Conservation (phyloP, 2,113 vertebrate species). For the Osmerus mordax region DNA sequence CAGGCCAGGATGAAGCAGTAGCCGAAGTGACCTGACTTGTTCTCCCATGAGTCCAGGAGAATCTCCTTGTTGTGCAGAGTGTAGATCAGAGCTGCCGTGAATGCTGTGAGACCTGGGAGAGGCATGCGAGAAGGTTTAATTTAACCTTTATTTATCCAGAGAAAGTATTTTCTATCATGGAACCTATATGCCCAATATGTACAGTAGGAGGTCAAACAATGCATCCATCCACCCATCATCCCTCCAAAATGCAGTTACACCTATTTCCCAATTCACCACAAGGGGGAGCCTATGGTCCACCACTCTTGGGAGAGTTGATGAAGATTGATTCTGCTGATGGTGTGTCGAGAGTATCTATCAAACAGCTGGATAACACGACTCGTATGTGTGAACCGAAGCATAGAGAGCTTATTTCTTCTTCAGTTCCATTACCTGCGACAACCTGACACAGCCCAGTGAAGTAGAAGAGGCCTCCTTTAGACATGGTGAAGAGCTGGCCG, state of each 20-base stretch:
- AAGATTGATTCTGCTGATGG: too few species aligned
- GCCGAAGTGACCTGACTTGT: constrained; percentile 74
- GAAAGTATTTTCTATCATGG: too few species aligned
- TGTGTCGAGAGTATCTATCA: too few species aligned
- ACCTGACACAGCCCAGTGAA: constrained; percentile 86
- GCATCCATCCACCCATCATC: too few species aligned
- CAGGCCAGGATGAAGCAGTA: constrained; percentile 85
- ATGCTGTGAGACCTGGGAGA: constrained; percentile 70
- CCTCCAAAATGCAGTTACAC: too few species aligned
- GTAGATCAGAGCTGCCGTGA: constrained; percentile 81
- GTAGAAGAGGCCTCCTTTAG: constrained; percentile 85
- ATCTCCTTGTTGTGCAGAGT: constrained; percentile 77
- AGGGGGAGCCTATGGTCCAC: neutral
- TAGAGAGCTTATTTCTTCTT: neutral
- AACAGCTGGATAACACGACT: too few species aligned
- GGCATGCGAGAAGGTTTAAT: too few species aligned
- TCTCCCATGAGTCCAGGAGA: constrained; percentile 47
- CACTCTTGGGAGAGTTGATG: too few species aligned
- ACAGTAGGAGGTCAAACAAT: too few species aligned
- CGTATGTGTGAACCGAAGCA: too few species aligned
- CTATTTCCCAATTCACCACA: neutral
- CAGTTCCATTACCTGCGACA: constrained; percentile 73
- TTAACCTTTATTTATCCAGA: too few species aligned
- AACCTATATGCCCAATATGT: too few species aligned
- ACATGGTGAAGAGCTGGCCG: constrained; percentile 86